These are phyloP conservation scores for Cremastobaeus sp. DNA, from an alignment of 2,888 invertebrate species.

Conservation along the genomic window DNA sequence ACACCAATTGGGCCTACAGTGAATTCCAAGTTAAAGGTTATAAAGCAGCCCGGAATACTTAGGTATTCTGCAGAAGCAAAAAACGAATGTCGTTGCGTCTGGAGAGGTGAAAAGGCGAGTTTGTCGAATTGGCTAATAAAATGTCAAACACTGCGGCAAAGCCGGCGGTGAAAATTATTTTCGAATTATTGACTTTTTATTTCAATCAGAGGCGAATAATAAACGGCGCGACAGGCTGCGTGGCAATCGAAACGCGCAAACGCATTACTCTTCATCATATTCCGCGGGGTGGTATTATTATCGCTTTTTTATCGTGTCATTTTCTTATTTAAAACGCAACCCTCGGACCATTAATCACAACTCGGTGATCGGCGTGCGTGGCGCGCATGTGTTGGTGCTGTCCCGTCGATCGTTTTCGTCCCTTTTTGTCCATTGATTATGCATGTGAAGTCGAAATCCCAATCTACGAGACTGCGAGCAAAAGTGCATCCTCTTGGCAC, in stretches of 20 bases:
- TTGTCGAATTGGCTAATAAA: no score
- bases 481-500: slow-evolving; percentile 58
- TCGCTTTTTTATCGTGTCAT: slow-evolving; percentile 49
- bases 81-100: no score
- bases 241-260: slow-evolving; percentile 49
- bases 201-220: not conserved
- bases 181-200: no score
- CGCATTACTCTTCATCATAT: slow-evolving; percentile 55
- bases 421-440: slow-evolving; percentile 51
- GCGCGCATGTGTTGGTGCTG: slow-evolving; percentile 45
- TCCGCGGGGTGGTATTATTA: slow-evolving; percentile 49
- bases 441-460: slow-evolving; percentile 56
- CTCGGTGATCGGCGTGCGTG: slow-evolving; percentile 48
- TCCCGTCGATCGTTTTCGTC: slow-evolving; percentile 39
- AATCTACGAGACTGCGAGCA: slow-evolving; percentile 54
- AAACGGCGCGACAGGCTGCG: slow-evolving; percentile 16
- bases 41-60: no score
- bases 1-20: no score
- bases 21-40: no score
- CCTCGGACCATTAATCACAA: slow-evolving; percentile 56
- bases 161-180: no score
- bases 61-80: no score
- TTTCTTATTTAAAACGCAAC: slow-evolving; percentile 57
- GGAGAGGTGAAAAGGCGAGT: no score
- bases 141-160: no score